phyloP scores from a whole-genome alignment of 1,140 invertebrate species.

The Leptinotarsa lineolata region DNA sequence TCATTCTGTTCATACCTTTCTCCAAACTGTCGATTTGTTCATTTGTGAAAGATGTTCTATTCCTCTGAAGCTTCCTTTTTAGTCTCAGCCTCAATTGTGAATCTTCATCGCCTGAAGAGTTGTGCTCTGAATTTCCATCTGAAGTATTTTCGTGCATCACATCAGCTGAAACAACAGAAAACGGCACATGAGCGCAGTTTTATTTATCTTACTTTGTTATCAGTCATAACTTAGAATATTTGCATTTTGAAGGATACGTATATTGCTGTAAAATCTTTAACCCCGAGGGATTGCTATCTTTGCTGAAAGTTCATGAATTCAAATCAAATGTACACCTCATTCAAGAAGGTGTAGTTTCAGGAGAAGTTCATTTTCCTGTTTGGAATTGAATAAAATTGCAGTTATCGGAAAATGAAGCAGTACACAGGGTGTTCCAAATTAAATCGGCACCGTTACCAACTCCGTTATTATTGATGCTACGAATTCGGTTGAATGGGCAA shows the following conservation, averaged over 20 bases:
- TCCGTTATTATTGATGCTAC: too few relatives aligned
- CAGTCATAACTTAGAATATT: constrained; percentile 1
- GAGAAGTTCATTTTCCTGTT: too few relatives aligned
- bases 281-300: too few relatives aligned
- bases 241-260: background rate
- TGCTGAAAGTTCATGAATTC: too few relatives aligned
- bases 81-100: constrained; percentile 84
- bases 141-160: constrained; percentile 69
- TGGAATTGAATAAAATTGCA: too few relatives aligned
- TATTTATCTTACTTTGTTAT: background rate
- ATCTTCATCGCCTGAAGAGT: constrained; percentile 81
- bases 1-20: constrained; percentile 72
- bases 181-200: background rate
- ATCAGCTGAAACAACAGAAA: constrained; percentile 48
- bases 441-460: too few relatives aligned
- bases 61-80: constrained; percentile 96
- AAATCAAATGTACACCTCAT: too few relatives aligned
- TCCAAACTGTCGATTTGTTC: constrained; percentile 99
- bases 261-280: background rate
- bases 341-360: too few relatives aligned
- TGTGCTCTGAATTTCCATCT: constrained; percentile 75
- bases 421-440: too few relatives aligned
- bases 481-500: too few relatives aligned
- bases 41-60: constrained; percentile 97
- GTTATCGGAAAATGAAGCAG: too few relatives aligned